Conservation (phyloP, 2,113 vertebrate species). For the Pelusios castaneus region DNA sequence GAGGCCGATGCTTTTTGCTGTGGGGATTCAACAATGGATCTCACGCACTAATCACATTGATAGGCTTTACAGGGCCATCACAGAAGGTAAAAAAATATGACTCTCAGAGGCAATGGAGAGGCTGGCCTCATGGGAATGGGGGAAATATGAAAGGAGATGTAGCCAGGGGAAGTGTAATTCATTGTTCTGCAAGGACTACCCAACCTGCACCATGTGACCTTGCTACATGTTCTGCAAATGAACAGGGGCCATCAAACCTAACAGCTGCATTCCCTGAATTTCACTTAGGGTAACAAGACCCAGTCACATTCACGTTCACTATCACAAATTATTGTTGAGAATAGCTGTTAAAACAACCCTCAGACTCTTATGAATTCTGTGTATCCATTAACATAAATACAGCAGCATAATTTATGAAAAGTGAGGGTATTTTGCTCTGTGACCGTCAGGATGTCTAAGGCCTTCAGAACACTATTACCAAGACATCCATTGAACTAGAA, state of each 20-base stretch:
- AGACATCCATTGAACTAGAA: constrained; percentile 41
- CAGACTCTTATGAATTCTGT: neutral
- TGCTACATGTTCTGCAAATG: neutral
- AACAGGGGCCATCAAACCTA: neutral
- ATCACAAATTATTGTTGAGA: neutral
- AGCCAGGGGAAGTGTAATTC: neutral
- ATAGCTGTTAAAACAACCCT: neutral
- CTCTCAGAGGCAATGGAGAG: neutral
- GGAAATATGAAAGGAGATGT: neutral
- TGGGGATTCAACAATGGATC: neutral
- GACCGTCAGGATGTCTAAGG: constrained; percentile 53
- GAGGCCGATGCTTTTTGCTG: neutral
- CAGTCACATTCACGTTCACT: rapidly evolving
- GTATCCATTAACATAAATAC: constrained; percentile 39
- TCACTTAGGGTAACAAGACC: neutral
- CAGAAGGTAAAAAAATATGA: neutral
- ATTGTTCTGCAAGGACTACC: neutral
- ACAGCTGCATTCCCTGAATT: neutral
- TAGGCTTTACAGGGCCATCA: neutral
- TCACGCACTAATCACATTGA: neutral
- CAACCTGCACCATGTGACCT: neutral
- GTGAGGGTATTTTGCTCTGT: constrained; percentile 57
- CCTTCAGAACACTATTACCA: constrained; percentile 46
- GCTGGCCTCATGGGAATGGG: neutral
- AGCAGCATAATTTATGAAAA: constrained; percentile 63